A percentile compares a stretch with the other conserved stretches of the same genome.
Evolutionary conservation across 2,888 invertebrate genomes (phyloP).

Genomic region (Lamproptera curius): DNA sequence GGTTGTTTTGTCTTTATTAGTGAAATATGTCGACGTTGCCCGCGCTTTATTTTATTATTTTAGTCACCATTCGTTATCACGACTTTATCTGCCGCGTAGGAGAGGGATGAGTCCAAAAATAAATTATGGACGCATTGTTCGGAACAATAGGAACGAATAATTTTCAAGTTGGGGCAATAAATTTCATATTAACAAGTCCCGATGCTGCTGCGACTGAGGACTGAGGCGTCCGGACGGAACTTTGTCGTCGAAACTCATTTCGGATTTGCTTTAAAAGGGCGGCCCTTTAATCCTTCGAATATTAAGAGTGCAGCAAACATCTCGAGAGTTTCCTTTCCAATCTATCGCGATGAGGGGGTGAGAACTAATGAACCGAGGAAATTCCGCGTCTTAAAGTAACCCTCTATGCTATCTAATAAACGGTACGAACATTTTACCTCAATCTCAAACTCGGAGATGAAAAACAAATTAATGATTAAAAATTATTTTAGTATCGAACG

Average conservation of each 20-base stretch:
- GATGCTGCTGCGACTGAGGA: constrained; percentile 28
- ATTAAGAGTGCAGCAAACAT: constrained; percentile 62
- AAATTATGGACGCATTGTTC: constrained; percentile 75
- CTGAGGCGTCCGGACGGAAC: constrained; percentile 27
- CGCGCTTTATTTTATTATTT: constrained; percentile 74
- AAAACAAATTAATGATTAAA: no score
- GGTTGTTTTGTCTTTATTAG: constrained; percentile 76
- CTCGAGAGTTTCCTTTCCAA: constrained; percentile 44
- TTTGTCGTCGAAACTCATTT: constrained; percentile 43
- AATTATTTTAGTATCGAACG: no score
- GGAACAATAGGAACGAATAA: constrained; percentile 70
- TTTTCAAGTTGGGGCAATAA: constrained; percentile 63
- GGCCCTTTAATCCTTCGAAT: constrained; percentile 69
- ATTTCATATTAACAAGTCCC: constrained; percentile 61
- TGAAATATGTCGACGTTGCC: constrained; percentile 75
- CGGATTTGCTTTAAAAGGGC: constrained; percentile 64
- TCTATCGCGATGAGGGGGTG: constrained; percentile 40
- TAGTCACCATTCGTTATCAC: constrained; percentile 78
- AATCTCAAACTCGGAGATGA: no score
- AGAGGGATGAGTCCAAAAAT: constrained; percentile 70
- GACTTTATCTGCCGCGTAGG: constrained; percentile 71
- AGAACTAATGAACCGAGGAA: constrained; percentile 55
- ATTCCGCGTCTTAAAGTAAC: constrained; percentile 22
- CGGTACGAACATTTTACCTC: no score
- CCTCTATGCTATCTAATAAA: constrained; percentile 9